These are phyloP conservation scores for Montipora cactus DNA, from an alignment of 64 coral and sea anemone species.

Conservation along the genomic window DNA sequence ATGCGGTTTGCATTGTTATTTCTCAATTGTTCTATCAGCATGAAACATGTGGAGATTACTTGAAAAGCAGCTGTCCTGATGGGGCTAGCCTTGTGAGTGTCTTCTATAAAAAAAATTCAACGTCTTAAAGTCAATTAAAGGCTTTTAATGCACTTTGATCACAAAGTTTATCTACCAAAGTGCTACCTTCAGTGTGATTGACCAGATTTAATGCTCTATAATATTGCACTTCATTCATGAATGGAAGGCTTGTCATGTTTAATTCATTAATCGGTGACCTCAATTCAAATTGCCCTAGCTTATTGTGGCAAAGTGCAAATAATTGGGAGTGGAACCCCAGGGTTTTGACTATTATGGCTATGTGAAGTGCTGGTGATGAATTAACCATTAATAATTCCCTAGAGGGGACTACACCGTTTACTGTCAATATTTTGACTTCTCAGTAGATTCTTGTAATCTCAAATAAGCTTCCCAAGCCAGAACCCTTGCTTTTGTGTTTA, in stretches of 20 bases:
- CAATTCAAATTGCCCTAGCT: neutral
- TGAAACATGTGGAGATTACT: conserved; percentile 37
- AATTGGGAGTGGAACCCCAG: neutral
- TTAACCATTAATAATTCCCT: neutral
- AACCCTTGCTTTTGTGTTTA: neutral
- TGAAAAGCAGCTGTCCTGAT: conserved; percentile 10
- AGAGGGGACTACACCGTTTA: neutral
- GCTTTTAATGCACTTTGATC: neutral
- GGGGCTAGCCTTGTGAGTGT: neutral
- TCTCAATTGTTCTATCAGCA: conserved; percentile 35
- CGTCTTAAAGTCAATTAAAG: neutral
- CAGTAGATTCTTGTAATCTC: neutral
- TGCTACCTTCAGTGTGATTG: neutral
- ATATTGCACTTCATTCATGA: conserved; percentile 13
- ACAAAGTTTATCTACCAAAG: neutral
- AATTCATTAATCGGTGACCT: conserved; percentile 20
- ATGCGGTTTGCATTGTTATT: conserved; percentile 38
- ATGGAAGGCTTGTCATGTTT: conserved; percentile 1
- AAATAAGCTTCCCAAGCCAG: neutral
- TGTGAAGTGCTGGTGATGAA: neutral
- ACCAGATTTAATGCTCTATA: neutral
- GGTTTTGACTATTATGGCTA: neutral
- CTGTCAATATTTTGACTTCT: neutral
- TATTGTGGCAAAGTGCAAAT: neutral
- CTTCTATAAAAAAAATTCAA: neutral